These are phyloP conservation scores for Trichomycterus rosablanca DNA, from an alignment of 2,113 vertebrate species.

Conservation along the genomic window DNA sequence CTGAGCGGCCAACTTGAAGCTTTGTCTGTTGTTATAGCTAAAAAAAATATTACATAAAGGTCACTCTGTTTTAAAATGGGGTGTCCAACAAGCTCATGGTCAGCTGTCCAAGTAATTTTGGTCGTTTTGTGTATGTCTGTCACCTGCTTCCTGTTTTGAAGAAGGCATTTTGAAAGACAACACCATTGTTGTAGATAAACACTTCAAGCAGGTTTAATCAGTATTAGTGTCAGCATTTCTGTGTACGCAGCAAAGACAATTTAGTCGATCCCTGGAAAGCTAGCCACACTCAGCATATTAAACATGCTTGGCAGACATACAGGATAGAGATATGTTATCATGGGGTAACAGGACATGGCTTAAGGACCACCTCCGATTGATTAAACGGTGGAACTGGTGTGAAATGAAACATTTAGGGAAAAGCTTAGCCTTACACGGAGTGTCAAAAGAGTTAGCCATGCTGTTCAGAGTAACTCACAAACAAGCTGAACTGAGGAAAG, in stretches of 20 bases:
- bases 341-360: background rate
- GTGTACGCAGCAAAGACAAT: background rate
- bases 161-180: background rate
- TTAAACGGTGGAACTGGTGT: background rate
- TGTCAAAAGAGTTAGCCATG: no score
- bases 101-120: no score
- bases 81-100: no score
- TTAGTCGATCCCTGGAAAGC: background rate
- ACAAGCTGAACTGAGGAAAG: no score
- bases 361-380: background rate
- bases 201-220: background rate
- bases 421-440: no score
- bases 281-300: background rate
- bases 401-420: no score
- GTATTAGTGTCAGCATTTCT: background rate
- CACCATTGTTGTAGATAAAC: background rate
- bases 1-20: no score
- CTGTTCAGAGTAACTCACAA: no score
- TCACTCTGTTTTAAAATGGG: no score
- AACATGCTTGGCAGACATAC: background rate
- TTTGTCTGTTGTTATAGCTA: no score
- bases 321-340: background rate
- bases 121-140: no score
- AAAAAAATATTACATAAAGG: no score
- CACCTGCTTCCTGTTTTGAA: background rate